phyloP scores from a whole-genome alignment of 2,797 vertebrate genomes.

The Coreius guichenoti region DNA sequence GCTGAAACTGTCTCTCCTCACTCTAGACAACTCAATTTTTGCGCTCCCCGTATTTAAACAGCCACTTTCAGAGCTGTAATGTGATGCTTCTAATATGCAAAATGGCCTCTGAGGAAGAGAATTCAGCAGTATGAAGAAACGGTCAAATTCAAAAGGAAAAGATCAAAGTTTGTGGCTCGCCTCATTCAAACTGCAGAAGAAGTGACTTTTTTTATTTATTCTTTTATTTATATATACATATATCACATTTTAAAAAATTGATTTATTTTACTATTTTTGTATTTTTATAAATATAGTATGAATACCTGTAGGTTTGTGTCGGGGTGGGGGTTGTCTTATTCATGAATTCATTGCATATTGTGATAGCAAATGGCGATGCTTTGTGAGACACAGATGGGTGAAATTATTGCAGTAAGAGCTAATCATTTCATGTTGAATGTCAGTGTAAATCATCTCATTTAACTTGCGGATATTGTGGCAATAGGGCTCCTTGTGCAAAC shows the following conservation, averaged over 20 bases:
- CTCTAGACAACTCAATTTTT: slow-evolving; percentile 27
- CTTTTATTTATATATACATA: not conserved
- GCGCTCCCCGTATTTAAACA: not conserved
- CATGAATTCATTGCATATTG: not conserved
- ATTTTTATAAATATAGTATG: not conserved
- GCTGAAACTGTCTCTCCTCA: slow-evolving; percentile 10
- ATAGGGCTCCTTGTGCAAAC: too few relatives aligned
- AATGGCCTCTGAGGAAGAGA: not conserved
- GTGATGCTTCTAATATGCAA: slow-evolving; percentile 51
- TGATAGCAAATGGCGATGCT: not conserved
- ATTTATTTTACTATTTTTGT: not conserved
- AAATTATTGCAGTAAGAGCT: not conserved
- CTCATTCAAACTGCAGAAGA: not conserved
- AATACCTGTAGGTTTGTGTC: not conserved
- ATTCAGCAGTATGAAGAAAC: slow-evolving; percentile 6
- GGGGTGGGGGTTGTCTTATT: not conserved
- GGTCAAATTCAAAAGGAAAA: slow-evolving; percentile 31
- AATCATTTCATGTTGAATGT: not conserved
- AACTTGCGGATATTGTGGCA: not conserved
- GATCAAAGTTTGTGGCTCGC: slow-evolving; percentile 26
- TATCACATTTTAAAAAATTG: too few relatives aligned
- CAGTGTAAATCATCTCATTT: not conserved
- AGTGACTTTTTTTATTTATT: not conserved
- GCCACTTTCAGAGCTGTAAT: slow-evolving; percentile 29
- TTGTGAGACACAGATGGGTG: not conserved